A percentile compares a stretch with the other conserved stretches of the same genome.
These are phyloP conservation scores for Lepidothrix coronata DNA, from an alignment of 2,113 vertebrate species.

Conservation along the genomic window DNA sequence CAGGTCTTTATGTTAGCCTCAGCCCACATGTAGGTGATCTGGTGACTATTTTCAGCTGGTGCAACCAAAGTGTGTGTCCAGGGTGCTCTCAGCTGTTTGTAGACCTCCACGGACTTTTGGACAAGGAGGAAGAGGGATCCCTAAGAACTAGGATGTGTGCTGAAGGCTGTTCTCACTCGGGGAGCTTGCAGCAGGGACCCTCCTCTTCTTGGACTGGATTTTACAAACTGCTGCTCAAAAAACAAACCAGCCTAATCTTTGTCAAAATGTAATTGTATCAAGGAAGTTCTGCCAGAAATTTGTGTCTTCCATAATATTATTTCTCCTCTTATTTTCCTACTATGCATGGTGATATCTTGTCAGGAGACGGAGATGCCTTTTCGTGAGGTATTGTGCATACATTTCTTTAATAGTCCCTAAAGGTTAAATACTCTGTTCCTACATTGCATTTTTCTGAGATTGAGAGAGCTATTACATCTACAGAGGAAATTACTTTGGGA, in stretches of 20 bases:
- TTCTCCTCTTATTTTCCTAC: not conserved
- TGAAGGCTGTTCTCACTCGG: not conserved
- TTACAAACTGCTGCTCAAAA: not conserved
- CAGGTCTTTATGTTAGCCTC: not conserved
- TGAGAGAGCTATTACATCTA: slow-evolving; percentile 59
- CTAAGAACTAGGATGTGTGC: not conserved
- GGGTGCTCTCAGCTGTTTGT: not conserved
- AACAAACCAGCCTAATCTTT: not conserved
- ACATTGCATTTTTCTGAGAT: slow-evolving; percentile 47
- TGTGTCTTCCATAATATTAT: slow-evolving; percentile 21
- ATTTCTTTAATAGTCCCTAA: slow-evolving; percentile 39
- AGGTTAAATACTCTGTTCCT: not conserved
- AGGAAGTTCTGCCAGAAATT: not conserved
- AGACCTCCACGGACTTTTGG: not conserved
- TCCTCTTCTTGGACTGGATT: not conserved
- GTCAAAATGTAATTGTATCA: not conserved
- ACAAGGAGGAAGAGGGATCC: not conserved
- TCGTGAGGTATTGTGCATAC: not conserved
- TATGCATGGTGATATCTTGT: not conserved
- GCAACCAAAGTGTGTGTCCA: not conserved
- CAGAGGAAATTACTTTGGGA: slow-evolving; percentile 52
- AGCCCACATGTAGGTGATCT: not conserved
- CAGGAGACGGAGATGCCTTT: not conserved
- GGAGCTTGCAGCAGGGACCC: not conserved
- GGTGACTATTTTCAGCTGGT: not conserved